These are phyloP conservation scores for Heterotis niloticus DNA, from an alignment of 2,113 vertebrate species.

Conservation along the genomic window DNA sequence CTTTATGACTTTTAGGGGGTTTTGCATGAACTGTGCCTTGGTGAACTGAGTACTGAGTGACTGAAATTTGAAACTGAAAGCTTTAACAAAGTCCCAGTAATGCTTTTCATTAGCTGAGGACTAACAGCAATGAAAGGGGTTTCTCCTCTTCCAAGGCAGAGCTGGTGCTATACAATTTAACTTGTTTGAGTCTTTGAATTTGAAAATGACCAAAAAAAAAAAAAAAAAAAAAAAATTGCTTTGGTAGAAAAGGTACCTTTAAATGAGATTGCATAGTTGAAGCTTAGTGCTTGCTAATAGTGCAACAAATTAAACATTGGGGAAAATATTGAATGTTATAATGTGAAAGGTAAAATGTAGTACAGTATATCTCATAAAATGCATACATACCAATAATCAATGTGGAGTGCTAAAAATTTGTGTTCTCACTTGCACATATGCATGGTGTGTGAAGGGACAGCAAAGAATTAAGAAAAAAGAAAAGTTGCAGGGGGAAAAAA, in stretches of 20 bases:
- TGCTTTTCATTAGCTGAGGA: too few relatives aligned
- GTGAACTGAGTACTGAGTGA: background rate
- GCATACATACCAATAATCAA: background rate
- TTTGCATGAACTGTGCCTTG: background rate
- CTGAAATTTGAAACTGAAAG: background rate
- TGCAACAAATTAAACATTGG: constrained; percentile 42
- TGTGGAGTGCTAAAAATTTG: background rate
- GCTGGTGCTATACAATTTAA: too few relatives aligned
- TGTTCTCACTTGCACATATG: background rate
- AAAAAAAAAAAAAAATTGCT: constrained; percentile 18
- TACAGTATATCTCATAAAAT: background rate
- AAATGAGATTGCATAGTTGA: constrained; percentile 48
- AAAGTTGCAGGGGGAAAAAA: background rate
- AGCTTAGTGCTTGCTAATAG: constrained; percentile 39
- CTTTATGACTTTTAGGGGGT: background rate
- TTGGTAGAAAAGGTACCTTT: constrained; percentile 37
- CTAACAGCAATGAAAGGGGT: too few relatives aligned
- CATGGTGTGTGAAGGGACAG: background rate
- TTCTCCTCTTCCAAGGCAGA: too few relatives aligned
- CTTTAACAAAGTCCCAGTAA: too few relatives aligned
- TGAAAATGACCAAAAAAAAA: background rate
- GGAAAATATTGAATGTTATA: constrained; percentile 35
- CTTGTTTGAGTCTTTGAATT: too few relatives aligned
- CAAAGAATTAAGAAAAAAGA: background rate
- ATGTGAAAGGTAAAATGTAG: constrained; percentile 28